Percentiles rank a stretch among this genome's conserved stretches.
These are phyloP conservation scores for Caenorhabditis plicata DNA, from an alignment of 2,888 invertebrate genomes.

Conservation along the genomic window DNA sequence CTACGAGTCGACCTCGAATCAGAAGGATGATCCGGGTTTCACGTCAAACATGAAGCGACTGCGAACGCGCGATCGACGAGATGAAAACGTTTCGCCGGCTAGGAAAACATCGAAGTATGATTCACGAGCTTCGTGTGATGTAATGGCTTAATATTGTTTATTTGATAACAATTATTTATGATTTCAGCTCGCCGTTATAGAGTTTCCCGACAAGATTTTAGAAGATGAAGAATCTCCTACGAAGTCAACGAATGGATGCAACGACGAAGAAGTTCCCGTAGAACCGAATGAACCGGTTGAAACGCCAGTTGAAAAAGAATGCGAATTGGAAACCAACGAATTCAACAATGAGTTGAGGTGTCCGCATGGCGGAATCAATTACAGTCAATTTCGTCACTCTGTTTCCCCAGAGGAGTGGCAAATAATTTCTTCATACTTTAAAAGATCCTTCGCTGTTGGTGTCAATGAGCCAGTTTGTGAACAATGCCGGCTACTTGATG, in stretches of 20 bases:
- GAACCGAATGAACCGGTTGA: constrained; percentile 6
- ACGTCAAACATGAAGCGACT: too few species aligned
- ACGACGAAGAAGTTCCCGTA: background rate
- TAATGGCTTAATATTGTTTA: too few species aligned
- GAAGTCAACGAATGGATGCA: too few species aligned
- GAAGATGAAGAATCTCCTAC: constrained; percentile 14
- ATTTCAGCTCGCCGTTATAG: too few species aligned
- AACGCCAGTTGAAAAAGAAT: background rate
- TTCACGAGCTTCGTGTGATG: too few species aligned
- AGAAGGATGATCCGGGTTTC: too few species aligned
- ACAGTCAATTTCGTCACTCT: constrained; percentile 37
- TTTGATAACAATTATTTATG: too few species aligned
- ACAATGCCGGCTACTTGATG: constrained; percentile 20
- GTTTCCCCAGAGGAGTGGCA: constrained; percentile 53
- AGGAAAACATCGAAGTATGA: too few species aligned
- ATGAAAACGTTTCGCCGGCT: too few species aligned
- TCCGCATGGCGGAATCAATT: constrained; percentile 38
- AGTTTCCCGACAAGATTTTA: constrained; percentile 1
- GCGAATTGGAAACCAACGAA: too few species aligned
- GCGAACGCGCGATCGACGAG: too few species aligned
- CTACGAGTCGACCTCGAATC: too few species aligned
- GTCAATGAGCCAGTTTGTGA: constrained; percentile 25
- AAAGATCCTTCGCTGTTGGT: constrained; percentile 20
- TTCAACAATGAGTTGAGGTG: constrained; percentile 42
- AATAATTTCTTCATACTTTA: constrained; percentile 26